These are phyloP conservation scores for Cotesia vestalis DNA, from an alignment of 1,140 invertebrate genomes.

Conservation along the genomic window DNA sequence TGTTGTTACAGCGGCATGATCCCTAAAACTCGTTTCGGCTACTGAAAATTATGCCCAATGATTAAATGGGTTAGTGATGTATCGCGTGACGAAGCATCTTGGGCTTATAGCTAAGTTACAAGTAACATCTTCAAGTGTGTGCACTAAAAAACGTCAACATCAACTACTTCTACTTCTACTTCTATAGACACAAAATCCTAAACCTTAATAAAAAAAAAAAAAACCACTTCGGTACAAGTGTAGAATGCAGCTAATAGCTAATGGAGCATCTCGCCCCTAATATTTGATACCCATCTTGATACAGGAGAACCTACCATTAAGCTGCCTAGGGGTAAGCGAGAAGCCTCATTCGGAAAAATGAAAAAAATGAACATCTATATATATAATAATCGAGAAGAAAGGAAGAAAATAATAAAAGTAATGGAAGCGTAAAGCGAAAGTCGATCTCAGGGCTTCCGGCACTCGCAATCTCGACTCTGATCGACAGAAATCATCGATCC, in stretches of 20 bases:
- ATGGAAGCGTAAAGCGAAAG: constrained; percentile 21
- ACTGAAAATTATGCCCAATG: constrained; percentile 19
- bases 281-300: not conserved
- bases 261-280: constrained; percentile 5
- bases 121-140: too few species aligned
- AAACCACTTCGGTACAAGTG: too few species aligned
- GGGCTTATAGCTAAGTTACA: not conserved
- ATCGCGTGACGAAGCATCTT: constrained; percentile 31
- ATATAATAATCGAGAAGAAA: not conserved
- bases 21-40: not conserved
- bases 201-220: too few species aligned
- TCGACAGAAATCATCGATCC: constrained; percentile 23
- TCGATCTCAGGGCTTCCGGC: not conserved
- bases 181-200: too few species aligned
- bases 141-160: too few species aligned
- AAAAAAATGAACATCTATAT: not conserved
- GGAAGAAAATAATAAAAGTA: constrained; percentile 5
- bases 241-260: constrained; percentile 6
- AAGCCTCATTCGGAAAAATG: constrained; percentile 11
- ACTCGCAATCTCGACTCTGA: constrained; percentile 12
- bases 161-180: too few species aligned
- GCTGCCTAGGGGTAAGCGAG: constrained; percentile 23
- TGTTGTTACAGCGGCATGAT: too few species aligned
- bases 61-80: constrained; percentile 36
- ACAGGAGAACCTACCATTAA: not conserved